A percentile compares a stretch with the other conserved stretches of the same genome.
Conservation (phyloP, 2,888 invertebrate species). For the Conomelus anceps region DNA sequence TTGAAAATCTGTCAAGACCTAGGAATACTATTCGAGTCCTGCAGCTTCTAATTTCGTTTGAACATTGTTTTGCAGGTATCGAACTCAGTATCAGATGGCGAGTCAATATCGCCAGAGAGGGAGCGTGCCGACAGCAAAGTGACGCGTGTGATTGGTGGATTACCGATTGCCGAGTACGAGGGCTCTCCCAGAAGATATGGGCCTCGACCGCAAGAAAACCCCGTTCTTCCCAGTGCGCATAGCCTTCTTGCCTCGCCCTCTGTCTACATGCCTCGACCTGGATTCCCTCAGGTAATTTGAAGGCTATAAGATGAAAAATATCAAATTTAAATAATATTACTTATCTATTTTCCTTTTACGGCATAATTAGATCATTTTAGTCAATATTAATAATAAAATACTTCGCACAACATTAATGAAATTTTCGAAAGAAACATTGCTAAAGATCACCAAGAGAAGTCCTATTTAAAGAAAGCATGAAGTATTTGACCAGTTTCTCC, state of each 20-base stretch:
- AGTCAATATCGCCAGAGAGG: constrained; percentile 37
- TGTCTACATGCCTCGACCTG: constrained; percentile 72
- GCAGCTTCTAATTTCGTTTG: not conserved
- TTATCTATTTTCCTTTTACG: not conserved
- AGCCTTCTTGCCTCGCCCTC: constrained; percentile 56
- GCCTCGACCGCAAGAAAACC: constrained; percentile 43
- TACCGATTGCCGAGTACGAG: constrained; percentile 90
- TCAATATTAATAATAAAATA: no score
- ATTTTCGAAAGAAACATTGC: no score
- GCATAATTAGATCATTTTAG: not conserved
- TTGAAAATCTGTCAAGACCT: no score
- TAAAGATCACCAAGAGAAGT: no score
- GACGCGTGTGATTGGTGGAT: constrained; percentile 65
- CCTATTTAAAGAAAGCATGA: no score
- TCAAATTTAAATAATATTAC: constrained; percentile 1
- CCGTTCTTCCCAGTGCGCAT: constrained; percentile 46
- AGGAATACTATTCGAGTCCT: not conserved
- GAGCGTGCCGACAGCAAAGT: constrained; percentile 36
- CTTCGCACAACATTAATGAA: no score
- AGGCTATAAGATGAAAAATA: not conserved
- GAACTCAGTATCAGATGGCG: constrained; percentile 36
- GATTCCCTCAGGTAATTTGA: constrained; percentile 67
- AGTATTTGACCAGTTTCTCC: no score
- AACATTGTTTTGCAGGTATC: constrained; percentile 31
- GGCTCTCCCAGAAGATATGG: constrained; percentile 85